Base-by-base conservation (phyloP, 2,113 vertebrate species). In the Poecile atricapillus region DNA sequence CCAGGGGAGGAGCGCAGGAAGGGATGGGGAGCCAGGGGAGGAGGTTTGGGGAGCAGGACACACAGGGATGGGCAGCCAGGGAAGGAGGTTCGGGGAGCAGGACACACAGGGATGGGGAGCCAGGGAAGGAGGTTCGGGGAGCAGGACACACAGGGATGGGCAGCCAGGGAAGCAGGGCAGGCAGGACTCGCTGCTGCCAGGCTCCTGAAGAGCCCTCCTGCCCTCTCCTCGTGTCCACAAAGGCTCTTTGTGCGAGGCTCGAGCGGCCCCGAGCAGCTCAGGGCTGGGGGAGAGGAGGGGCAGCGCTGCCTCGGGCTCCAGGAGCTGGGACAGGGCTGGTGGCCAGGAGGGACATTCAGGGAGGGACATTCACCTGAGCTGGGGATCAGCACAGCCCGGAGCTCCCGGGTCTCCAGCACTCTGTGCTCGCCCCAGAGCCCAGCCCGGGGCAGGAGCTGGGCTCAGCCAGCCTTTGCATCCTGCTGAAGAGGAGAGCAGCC, bases 131-230 rank as follows among this genome's bases (percentile, higher is more conserved):
- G 17, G 79, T 27, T 8, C 25, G 58, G 37, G 35, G 35, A 27
- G 24, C 55, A 49, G 73, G 50, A 46, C 69, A 24, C 15, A 10
- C 37, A 13, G 2, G 14, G 63, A 11, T 7, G 22, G 23, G 43
- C 15, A 67, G 23, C 30, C 3, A 16, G 64, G 28, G 20, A 49
- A n/a, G 68, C 27, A 56, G n/a, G 87, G 25, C 70, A 59, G 78
- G 73, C 73, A 68, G 91, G 64, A 14, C 67, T 65, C 7, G 56
- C 65, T 23, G 78, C 91, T 71, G 84, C 92, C 90, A 73, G 92
- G 80, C 87, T 75, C 59, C 41, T 39, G 6, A 9, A 12, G 68
- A 69, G 58, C 86, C 31, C 77, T 10, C 56, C 90, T 46, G 90
- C 93, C 85, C 21, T n/a, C 79, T 55, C 27, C 17, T 37, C 47